Conservation (phyloP, 2,113 vertebrate genomes). For the Cyanoderma ruficeps region DNA sequence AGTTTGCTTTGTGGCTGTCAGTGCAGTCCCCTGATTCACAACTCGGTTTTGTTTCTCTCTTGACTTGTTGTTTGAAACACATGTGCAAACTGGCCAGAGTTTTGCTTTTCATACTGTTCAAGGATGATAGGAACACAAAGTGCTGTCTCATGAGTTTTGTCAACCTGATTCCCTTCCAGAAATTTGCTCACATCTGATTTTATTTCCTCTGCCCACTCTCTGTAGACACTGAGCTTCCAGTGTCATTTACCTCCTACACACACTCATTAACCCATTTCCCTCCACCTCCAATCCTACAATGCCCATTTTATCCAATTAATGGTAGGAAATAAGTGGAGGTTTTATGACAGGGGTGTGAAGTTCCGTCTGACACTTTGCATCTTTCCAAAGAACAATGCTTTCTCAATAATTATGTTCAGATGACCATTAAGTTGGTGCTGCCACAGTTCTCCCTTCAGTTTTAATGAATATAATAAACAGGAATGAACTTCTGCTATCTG, state of each 20-base stretch:
- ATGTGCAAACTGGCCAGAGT: slow-evolving; percentile 53
- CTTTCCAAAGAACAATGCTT: slow-evolving; percentile 49
- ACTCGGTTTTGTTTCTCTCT: slow-evolving; percentile 41
- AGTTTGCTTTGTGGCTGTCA: slow-evolving; percentile 40
- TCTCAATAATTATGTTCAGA: slow-evolving; percentile 51
- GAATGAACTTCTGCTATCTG: slow-evolving; percentile 53
- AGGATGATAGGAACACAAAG: slow-evolving; percentile 39
- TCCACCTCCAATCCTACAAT: background rate
- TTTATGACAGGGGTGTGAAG: slow-evolving; percentile 54
- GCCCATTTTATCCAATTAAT: slow-evolving; percentile 45
- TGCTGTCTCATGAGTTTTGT: slow-evolving; percentile 66
- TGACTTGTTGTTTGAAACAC: slow-evolving; percentile 38
- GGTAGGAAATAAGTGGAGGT: slow-evolving; percentile 46
- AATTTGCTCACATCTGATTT: slow-evolving; percentile 72
- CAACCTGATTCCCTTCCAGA: slow-evolving; percentile 54
- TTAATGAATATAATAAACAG: slow-evolving; percentile 61
- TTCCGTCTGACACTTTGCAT: slow-evolving; percentile 25
- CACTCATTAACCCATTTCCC: slow-evolving; percentile 50
- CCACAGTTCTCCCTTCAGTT: slow-evolving; percentile 36
- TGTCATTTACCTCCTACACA: slow-evolving; percentile 69
- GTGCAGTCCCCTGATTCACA: slow-evolving; percentile 53
- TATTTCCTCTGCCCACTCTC: slow-evolving; percentile 75
- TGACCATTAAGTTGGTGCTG: slow-evolving; percentile 49
- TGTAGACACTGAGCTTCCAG: slow-evolving; percentile 73
- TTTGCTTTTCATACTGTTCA: slow-evolving; percentile 10